A percentile compares a stretch with the other conserved stretches of the same genome.
These are phyloP conservation scores for Cataglyphis hispanica DNA, from an alignment of 1,140 invertebrate species.

Conservation along the genomic window DNA sequence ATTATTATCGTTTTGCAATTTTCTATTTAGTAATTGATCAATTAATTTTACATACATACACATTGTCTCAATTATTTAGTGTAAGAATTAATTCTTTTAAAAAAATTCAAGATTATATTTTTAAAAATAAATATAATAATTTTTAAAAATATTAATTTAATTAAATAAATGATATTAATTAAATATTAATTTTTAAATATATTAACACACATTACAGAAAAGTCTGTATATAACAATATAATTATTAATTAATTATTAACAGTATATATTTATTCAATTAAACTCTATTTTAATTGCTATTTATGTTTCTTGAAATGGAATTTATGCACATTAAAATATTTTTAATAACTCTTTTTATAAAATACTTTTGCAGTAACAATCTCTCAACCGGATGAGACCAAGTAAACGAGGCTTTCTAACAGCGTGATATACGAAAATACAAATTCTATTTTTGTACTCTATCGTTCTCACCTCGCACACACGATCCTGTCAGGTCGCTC, in stretches of 20 bases:
- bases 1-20: not conserved
- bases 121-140: too few species aligned
- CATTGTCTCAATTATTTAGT: not conserved
- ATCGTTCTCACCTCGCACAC: conserved; percentile 80
- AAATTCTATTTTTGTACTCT: conserved; percentile 82
- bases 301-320: not conserved
- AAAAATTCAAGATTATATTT: not conserved
- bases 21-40: not conserved
- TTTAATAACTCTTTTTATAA: conserved; percentile 19
- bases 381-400: conserved; percentile 41
- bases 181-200: not conserved
- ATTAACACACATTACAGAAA: not conserved
- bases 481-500: conserved; percentile 81
- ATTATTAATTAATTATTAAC: not conserved
- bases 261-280: not conserved
- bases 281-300: conserved; percentile 7
- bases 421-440: conserved; percentile 64
- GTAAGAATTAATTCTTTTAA: not conserved
- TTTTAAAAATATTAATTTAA: too few species aligned
- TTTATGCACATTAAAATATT: not conserved
- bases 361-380: not conserved
- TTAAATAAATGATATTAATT: too few species aligned
- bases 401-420: conserved; percentile 23
- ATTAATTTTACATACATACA: not conserved
- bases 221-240: not conserved